A percentile compares a stretch with the other conserved stretches of the same genome.
phyloP scores from a whole-genome alignment of 1,140 invertebrate species.

The Mercenaria mercenaria region DNA sequence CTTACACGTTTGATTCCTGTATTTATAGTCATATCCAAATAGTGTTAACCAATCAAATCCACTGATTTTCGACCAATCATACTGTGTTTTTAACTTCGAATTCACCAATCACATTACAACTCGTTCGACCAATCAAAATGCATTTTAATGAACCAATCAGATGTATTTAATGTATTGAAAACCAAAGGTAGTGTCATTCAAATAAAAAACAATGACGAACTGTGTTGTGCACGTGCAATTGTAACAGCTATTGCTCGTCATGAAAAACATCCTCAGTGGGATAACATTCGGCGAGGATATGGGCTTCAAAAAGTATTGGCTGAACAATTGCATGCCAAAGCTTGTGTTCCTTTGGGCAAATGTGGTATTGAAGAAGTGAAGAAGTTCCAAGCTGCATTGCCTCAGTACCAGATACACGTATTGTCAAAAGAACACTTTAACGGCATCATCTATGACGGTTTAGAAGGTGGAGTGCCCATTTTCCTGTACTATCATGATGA shows the following conservation, averaged over 20 bases:
- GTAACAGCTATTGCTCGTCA: background rate
- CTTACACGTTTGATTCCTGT: no score
- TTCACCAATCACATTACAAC: no score
- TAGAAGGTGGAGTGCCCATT: background rate
- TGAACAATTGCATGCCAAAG: background rate
- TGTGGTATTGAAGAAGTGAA: slow-evolving; percentile 38
- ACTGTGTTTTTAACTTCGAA: no score
- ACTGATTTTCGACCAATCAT: no score
- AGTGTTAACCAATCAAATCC: no score
- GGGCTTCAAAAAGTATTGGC: background rate
- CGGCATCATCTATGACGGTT: background rate
- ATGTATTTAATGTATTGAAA: background rate
- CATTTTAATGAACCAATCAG: no score
- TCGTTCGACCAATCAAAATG: no score
- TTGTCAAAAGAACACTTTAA: slow-evolving; percentile 2
- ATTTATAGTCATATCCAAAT: no score
- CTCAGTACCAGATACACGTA: background rate
- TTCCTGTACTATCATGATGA: slow-evolving; percentile 19
- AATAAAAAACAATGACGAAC: slow-evolving; percentile 1
- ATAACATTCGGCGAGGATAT: background rate
- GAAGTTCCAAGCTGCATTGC: background rate
- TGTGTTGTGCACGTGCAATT: slow-evolving; percentile 20
- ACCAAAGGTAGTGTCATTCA: slow-evolving; percentile 4
- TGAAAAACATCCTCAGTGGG: slow-evolving; percentile 21
- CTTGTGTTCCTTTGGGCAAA: background rate